Evolutionary conservation across 2,113 vertebrate species (phyloP).

Genomic region (Odontophorus gujanensis): DNA sequence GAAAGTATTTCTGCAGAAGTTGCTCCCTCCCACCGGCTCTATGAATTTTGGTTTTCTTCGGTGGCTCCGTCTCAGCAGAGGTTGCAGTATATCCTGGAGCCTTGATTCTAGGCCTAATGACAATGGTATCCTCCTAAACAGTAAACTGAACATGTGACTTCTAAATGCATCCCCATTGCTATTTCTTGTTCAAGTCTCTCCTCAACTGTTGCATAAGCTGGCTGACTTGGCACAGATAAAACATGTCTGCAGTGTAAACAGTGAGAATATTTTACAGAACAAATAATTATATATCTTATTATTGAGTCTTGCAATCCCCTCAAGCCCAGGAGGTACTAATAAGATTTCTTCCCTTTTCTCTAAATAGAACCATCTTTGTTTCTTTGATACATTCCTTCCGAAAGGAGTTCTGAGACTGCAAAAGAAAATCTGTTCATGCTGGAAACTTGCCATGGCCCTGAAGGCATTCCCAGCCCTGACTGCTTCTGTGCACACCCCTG

Average conservation of each 20-base stretch:
- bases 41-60: neutral
- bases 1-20: neutral
- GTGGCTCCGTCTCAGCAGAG: neutral
- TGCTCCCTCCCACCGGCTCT: neutral
- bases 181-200: neutral
- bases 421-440: neutral
- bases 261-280: neutral
- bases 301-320: neutral
- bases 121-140: neutral
- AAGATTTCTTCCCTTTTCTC: neutral
- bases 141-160: neutral
- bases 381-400: neutral
- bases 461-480: neutral
- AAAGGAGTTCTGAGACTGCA: fast-evolving
- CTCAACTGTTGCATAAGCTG: neutral
- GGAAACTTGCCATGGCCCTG: neutral
- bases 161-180: fast-evolving
- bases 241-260: neutral
- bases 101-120: neutral
- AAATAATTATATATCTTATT: neutral
- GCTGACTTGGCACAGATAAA: neutral
- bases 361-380: neutral
- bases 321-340: neutral
- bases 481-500: fast-evolving
- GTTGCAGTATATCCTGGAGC: neutral